These are phyloP conservation scores for Ailurus styani DNA, from an alignment of 2,113 vertebrate genomes.

Conservation along the genomic window DNA sequence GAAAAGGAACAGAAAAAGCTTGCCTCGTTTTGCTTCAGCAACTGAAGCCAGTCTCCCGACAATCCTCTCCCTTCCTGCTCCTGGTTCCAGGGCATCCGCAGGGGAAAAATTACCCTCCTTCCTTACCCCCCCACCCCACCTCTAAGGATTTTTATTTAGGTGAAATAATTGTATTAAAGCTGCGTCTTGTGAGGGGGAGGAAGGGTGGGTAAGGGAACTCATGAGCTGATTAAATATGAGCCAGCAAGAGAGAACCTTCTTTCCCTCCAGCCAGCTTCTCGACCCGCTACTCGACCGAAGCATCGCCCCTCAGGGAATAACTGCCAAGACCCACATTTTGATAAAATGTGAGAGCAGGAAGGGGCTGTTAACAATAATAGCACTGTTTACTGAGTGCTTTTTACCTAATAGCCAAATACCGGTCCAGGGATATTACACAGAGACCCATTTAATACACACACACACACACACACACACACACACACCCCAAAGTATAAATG, in stretches of 20 bases:
- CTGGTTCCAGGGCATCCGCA: background rate
- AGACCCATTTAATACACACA: background rate
- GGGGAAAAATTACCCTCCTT: background rate
- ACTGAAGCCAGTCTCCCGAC: background rate
- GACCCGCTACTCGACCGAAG: background rate
- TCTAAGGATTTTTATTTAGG: background rate
- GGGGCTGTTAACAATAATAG: background rate
- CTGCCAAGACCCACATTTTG: background rate
- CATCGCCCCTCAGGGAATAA: background rate
- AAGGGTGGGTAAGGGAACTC: background rate
- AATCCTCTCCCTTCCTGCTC: background rate
- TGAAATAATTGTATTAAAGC: background rate
- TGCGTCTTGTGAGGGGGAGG: background rate
- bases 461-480: background rate
- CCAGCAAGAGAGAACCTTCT: background rate
- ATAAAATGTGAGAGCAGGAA: background rate
- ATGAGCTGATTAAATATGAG: background rate
- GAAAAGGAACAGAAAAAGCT: background rate
- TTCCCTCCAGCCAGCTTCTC: background rate
- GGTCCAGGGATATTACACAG: background rate
- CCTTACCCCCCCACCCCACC: background rate
- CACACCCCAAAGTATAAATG: background rate
- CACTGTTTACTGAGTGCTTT: background rate
- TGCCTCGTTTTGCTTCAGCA: background rate
- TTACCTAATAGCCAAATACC: background rate